A percentile compares a stretch with the other conserved stretches of the same genome.
phyloP scores from a whole-genome alignment of 1,140 invertebrate species.

The Trachymyrmex cornetzi region DNA sequence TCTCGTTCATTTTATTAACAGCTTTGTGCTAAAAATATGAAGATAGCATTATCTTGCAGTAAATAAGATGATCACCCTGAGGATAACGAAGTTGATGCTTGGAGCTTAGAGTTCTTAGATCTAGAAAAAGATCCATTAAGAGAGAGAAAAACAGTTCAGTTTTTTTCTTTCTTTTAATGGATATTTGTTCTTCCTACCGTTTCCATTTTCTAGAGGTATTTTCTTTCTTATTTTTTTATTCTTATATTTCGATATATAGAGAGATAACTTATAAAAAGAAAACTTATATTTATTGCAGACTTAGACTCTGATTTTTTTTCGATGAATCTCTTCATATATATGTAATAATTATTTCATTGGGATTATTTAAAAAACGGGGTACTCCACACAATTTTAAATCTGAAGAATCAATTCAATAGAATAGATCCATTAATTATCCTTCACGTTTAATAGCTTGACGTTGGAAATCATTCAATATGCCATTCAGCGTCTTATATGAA shows the following conservation, averaged over 20 bases:
- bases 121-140: constrained; percentile 23
- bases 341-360: neutral
- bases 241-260: neutral
- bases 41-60: neutral
- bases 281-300: neutral
- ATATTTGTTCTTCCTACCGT: neutral
- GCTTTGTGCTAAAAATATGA: neutral
- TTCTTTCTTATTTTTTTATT: neutral
- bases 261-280: neutral
- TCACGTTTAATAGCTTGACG: neutral
- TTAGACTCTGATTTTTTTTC: neutral
- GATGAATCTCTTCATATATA: neutral
- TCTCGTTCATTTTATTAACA: neutral
- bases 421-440: neutral
- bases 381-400: neutral
- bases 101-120: neutral
- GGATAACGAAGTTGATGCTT: neutral
- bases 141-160: neutral
- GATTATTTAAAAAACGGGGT: neutral
- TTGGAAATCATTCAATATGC: neutral
- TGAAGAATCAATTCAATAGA: neutral
- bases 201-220: neutral
- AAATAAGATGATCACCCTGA: neutral
- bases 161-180: neutral
- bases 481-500: neutral